phyloP scores from a whole-genome alignment of 2,797 vertebrate genomes.

The Bryconaethiops microstoma region DNA sequence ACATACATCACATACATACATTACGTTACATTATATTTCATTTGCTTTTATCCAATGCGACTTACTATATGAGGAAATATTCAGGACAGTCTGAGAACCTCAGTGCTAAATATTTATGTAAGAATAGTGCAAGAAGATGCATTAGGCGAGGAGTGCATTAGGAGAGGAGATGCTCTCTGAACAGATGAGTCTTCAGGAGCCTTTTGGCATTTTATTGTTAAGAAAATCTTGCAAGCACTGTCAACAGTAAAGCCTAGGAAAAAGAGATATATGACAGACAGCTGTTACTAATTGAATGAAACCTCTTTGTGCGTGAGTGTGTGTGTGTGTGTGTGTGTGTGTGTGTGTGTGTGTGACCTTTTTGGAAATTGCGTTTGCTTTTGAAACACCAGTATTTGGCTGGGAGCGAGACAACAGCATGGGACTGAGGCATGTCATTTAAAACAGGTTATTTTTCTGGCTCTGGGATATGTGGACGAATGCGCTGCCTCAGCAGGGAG shows the following conservation, averaged over 20 bases:
- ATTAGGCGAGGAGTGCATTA: too few relatives aligned
- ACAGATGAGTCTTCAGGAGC: not conserved
- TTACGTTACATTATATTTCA: too few relatives aligned
- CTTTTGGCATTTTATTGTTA: not conserved
- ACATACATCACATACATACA: too few relatives aligned
- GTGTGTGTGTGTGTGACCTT: slow-evolving; percentile 43
- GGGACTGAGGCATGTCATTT: slow-evolving; percentile 64
- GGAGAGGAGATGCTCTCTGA: too few relatives aligned
- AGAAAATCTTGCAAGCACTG: not conserved
- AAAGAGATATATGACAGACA: slow-evolving; percentile 31
- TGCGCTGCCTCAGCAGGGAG: slow-evolving; percentile 43
- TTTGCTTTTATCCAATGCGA: too few relatives aligned
- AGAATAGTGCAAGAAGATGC: too few relatives aligned
- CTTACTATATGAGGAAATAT: too few relatives aligned
- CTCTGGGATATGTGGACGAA: slow-evolving; percentile 52
- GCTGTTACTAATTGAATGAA: slow-evolving; percentile 53
- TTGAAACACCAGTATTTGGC: slow-evolving; percentile 66
- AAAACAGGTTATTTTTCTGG: slow-evolving; percentile 65
- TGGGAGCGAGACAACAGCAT: slow-evolving; percentile 55
- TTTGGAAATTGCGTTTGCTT: slow-evolving; percentile 54
- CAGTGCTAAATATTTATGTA: too few relatives aligned
- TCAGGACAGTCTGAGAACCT: too few relatives aligned
- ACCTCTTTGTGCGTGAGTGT: slow-evolving; percentile 25
- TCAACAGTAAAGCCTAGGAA: not conserved
- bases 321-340: slow-evolving; percentile 26